These are phyloP conservation scores for Tadarida brasiliensis DNA, from an alignment of 2,797 vertebrate species.

Conservation along the genomic window DNA sequence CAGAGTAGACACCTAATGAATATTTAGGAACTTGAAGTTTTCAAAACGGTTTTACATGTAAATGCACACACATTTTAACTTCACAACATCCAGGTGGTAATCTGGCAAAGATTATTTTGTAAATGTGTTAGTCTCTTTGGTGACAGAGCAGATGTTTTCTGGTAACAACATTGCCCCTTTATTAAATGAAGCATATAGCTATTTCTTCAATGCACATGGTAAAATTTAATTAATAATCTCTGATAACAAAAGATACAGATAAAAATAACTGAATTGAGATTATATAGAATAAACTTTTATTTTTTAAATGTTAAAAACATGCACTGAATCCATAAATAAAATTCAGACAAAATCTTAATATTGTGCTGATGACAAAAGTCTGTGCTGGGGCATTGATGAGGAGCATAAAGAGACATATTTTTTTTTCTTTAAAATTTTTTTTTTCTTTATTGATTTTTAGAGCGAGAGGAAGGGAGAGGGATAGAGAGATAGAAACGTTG, in stretches of 20 bases:
- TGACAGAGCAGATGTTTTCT: not conserved
- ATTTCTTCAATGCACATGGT: not conserved
- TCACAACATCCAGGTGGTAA: not conserved
- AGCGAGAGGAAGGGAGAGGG: too few relatives aligned
- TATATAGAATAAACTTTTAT: slow-evolving; percentile 10
- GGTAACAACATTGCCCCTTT: not conserved
- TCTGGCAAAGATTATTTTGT: slow-evolving; percentile 28
- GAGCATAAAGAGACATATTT: not conserved
- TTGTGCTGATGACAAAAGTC: not conserved
- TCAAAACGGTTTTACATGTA: not conserved
- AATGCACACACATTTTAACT: not conserved
- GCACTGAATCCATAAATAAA: not conserved
- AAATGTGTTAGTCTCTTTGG: not conserved
- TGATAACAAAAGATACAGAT: not conserved
- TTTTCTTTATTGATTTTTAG: too few relatives aligned
- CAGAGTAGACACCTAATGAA: not conserved
- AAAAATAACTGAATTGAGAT: slow-evolving; percentile 5
- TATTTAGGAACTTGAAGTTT: not conserved
- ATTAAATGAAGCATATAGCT: not conserved
- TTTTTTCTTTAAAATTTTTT: too few relatives aligned
- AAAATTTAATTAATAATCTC: slow-evolving; percentile 44
- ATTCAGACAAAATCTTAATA: slow-evolving; percentile 21
- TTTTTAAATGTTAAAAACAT: slow-evolving; percentile 24
- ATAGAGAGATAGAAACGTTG: too few relatives aligned
- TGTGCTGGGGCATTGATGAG: not conserved